These are phyloP conservation scores for Cheilinus undulatus DNA, from an alignment of 2,113 vertebrate species.

Conservation along the genomic window DNA sequence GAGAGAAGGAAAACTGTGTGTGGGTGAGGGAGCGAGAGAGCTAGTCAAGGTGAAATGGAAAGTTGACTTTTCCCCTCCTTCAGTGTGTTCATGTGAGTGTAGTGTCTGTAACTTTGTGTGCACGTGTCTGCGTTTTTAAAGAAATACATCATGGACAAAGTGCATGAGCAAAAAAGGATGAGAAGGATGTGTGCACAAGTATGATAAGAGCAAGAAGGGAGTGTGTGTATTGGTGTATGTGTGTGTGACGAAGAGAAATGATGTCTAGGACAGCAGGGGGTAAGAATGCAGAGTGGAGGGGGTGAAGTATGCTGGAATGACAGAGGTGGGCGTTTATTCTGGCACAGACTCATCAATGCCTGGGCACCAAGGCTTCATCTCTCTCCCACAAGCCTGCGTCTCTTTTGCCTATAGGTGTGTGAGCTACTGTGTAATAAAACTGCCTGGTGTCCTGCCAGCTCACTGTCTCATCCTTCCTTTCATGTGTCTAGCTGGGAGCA, in stretches of 20 bases:
- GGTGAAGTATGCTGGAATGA: conserved; percentile 39
- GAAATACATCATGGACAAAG: neutral
- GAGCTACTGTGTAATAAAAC: conserved; percentile 34
- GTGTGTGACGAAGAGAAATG: conserved; percentile 8
- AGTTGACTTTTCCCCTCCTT: conserved; percentile 20
- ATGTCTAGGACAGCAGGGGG: conserved; percentile 36
- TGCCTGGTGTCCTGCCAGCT: conserved; percentile 43
- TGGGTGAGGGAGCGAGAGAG: conserved; percentile 14
- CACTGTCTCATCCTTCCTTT: conserved; percentile 16
- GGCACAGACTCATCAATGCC: conserved; percentile 26
- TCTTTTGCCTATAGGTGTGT: conserved; percentile 44
- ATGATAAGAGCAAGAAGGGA: conserved; percentile 45
- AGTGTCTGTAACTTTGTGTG: conserved; percentile 10
- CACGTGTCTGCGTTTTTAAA: neutral
- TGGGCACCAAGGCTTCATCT: conserved; percentile 28
- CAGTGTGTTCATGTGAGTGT: neutral
- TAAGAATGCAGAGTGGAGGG: conserved; percentile 44
- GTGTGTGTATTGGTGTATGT: conserved; percentile 22
- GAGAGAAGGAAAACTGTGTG: neutral
- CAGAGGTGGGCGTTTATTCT: conserved; percentile 59
- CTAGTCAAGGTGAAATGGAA: conserved; percentile 57
- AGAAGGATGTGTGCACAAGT: conserved; percentile 47
- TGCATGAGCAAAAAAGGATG: conserved; percentile 10
- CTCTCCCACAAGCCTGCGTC: neutral
- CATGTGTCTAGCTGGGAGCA: conserved; percentile 17